Conservation (phyloP, 2,113 vertebrate species). For the Aphelocoma coerulescens region DNA sequence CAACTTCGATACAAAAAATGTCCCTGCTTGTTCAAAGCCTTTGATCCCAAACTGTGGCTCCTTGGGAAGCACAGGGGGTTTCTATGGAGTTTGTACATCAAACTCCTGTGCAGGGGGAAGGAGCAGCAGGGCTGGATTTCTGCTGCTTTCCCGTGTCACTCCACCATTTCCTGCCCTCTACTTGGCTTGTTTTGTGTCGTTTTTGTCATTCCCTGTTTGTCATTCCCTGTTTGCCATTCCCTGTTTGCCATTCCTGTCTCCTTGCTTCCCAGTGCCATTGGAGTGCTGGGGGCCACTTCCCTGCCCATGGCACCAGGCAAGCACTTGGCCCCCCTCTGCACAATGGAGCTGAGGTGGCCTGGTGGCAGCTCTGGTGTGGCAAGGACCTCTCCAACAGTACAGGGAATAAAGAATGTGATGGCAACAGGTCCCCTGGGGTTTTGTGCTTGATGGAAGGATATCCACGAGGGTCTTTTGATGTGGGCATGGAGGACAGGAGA, state of each 20-base stretch:
- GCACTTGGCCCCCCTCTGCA: background rate
- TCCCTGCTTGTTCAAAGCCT: background rate
- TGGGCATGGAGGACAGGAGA: background rate
- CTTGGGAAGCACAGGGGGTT: rapidly evolving
- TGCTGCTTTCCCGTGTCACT: background rate
- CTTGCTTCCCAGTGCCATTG: background rate
- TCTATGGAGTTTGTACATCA: rapidly evolving
- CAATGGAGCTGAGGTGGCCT: background rate
- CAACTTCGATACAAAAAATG: background rate
- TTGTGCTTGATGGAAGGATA: background rate
- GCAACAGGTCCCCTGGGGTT: background rate
- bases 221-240: background rate
- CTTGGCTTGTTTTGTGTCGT: rapidly evolving
- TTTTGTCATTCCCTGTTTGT: background rate
- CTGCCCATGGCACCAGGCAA: rapidly evolving
- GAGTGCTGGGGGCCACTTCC: background rate
- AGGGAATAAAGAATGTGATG: rapidly evolving
- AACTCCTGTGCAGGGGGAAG: background rate
- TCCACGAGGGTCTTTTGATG: background rate
- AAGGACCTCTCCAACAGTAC: rapidly evolving
- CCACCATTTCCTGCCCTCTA: background rate
- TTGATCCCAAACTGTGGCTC: background rate
- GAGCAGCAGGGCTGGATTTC: background rate
- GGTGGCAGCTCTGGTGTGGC: background rate
- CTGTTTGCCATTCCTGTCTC: background rate